A percentile compares a stretch with the other conserved stretches of the same genome.
These are phyloP conservation scores for Pseudococcus jackbeardsleyi DNA, from an alignment of 2,888 invertebrate species.

Conservation along the genomic window DNA sequence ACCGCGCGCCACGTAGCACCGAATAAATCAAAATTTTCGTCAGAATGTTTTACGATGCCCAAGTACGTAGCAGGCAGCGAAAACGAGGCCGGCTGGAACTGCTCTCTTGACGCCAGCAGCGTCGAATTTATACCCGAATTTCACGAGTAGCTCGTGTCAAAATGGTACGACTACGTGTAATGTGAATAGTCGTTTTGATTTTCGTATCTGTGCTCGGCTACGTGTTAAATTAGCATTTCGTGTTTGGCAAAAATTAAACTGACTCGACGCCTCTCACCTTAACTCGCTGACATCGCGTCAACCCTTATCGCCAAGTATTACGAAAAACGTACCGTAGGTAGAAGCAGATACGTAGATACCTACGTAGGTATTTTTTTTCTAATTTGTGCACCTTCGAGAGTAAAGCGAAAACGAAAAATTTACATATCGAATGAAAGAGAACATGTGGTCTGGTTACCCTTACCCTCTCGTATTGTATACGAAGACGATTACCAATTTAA, in stretches of 20 bases:
- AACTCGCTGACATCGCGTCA: background rate
- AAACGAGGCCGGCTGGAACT: background rate
- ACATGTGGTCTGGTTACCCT: background rate
- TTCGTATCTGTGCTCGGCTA: constrained; percentile 5
- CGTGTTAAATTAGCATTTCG: constrained; percentile 45
- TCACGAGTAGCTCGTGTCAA: constrained; percentile 16
- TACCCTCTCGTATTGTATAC: background rate
- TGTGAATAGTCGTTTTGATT: constrained; percentile 41
- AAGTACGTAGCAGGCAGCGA: background rate
- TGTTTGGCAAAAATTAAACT: constrained; percentile 43
- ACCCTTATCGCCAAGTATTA: constrained; percentile 6
- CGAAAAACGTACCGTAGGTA: background rate
- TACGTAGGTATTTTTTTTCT: background rate
- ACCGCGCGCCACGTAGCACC: too few species aligned
- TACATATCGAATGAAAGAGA: constrained; percentile 13
- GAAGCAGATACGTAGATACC: background rate
- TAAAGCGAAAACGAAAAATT: background rate
- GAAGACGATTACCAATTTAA: constrained; percentile 22
- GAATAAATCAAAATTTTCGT: too few species aligned
- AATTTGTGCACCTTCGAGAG: background rate
- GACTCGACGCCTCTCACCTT: constrained; percentile 31
- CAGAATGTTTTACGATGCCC: too few species aligned
- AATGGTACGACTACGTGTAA: constrained; percentile 16
- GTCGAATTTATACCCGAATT: constrained; percentile 9
- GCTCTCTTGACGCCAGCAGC: constrained; percentile 8